phyloP scores from a whole-genome alignment of 64 coral and sea anemone species.

The Actinia tenebrosa region DNA sequence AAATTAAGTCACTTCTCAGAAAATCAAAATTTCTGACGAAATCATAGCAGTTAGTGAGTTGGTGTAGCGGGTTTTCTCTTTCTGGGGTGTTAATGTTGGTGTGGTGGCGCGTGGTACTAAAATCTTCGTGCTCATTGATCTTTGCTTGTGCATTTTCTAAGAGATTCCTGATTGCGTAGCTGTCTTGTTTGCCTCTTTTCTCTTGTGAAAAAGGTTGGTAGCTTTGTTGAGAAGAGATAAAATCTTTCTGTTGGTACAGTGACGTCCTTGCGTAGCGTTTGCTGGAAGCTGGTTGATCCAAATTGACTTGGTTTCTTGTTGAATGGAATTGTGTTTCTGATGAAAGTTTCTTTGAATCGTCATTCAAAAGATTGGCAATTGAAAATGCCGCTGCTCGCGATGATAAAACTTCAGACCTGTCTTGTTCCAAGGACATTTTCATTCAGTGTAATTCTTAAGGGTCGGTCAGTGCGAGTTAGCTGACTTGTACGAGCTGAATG shows the following conservation, averaged over 20 bases:
- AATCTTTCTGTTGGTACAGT: neutral
- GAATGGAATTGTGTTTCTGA: neutral
- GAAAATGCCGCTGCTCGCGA: slow-evolving; percentile 84
- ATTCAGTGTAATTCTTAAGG: neutral
- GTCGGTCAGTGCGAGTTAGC: neutral
- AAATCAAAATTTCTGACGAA: slow-evolving; percentile 45
- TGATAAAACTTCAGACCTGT: slow-evolving; percentile 53
- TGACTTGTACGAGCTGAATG: neutral
- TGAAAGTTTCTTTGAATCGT: slow-evolving; percentile 2
- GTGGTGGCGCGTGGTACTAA: neutral
- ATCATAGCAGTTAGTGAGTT: slow-evolving; percentile 63
- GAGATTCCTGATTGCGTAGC: slow-evolving; percentile 1
- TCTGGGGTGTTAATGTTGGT: neutral
- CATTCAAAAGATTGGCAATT: slow-evolving; percentile 65
- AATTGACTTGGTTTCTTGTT: slow-evolving; percentile 19
- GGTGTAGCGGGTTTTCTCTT: slow-evolving; percentile 19
- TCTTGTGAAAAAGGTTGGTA: neutral
- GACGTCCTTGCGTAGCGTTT: neutral
- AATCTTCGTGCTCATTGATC: slow-evolving; percentile 1
- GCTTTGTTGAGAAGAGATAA: neutral
- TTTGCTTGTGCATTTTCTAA: slow-evolving; percentile 6
- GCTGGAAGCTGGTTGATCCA: neutral
- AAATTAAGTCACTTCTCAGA: neutral
- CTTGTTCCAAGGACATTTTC: neutral
- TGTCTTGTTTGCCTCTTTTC: neutral